phyloP scores from a whole-genome alignment of 1,140 invertebrate species.

The Cotesia chilonis region DNA sequence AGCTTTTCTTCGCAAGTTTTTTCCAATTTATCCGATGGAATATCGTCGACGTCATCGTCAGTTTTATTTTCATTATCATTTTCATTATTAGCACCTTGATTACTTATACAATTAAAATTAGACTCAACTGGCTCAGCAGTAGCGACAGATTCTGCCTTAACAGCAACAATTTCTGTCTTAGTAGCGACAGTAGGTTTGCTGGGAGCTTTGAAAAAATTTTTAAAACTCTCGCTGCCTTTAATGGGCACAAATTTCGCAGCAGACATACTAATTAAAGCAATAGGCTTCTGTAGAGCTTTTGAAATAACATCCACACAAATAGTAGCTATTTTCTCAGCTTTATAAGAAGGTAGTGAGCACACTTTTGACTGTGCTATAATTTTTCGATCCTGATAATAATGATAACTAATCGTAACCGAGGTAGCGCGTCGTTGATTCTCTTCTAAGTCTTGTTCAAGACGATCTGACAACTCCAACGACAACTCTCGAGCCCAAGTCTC shows the following conservation, averaged over 20 bases:
- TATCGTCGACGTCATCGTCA: not conserved
- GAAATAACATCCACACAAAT: constrained; percentile 72
- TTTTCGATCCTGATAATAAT: constrained; percentile 69
- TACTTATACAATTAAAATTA: not conserved
- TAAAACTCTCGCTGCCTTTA: constrained; percentile 70
- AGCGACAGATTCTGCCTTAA: not conserved
- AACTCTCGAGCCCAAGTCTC: constrained; percentile 84
- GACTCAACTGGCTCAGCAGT: not conserved
- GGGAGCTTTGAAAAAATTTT: constrained; percentile 68
- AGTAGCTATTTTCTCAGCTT: constrained; percentile 69
- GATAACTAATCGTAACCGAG: constrained; percentile 72
- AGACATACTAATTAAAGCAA: constrained; percentile 78
- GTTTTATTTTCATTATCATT: not conserved
- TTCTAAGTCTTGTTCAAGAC: constrained; percentile 81
- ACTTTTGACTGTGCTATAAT: constrained; percentile 71
- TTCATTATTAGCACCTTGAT: not conserved
- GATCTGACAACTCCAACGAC: constrained; percentile 82
- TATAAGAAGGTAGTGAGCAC: constrained; percentile 67
- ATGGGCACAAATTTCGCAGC: constrained; percentile 80
- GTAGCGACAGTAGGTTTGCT: constrained; percentile 23
- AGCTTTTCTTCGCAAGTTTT: not conserved
- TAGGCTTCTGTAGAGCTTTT: constrained; percentile 67
- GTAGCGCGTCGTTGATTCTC: constrained; percentile 76
- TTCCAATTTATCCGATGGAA: not conserved
- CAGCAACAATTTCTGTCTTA: not conserved